These are phyloP conservation scores for Ecliptopera silaceata DNA, from an alignment of 2,888 invertebrate genomes.

Conservation along the genomic window DNA sequence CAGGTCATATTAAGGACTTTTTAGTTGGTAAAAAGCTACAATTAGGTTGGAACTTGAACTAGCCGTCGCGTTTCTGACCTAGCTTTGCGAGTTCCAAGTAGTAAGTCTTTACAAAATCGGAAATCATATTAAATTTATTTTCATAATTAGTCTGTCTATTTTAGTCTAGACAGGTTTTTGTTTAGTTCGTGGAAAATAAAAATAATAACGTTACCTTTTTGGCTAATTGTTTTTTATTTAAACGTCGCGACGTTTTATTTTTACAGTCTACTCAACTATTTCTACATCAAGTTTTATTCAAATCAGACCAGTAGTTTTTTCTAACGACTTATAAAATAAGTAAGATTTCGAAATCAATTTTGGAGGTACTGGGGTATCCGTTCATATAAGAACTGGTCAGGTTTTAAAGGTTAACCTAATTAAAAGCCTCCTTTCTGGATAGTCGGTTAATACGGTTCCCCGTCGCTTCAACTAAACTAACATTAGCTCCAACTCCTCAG, in stretches of 20 bases:
- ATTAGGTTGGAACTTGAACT: too few relatives aligned
- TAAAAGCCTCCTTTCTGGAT: neutral
- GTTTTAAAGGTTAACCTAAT: neutral
- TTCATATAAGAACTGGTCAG: too few relatives aligned
- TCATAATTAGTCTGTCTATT: neutral
- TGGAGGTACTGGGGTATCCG: too few relatives aligned
- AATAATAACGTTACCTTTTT: neutral
- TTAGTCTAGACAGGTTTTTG: conserved; percentile 18
- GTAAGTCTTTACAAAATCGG: neutral
- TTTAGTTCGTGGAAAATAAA: neutral
- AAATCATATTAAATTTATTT: conserved; percentile 6
- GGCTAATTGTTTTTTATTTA: neutral
- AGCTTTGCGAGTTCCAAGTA: neutral
- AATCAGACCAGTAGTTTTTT: too few relatives aligned
- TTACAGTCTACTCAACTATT: too few relatives aligned
- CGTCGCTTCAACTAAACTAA: conserved; percentile 1
- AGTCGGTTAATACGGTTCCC: neutral
- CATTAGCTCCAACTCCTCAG: conserved; percentile 1
- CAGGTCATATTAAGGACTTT: too few relatives aligned
- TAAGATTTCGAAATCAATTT: too few relatives aligned
- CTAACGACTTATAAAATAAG: too few relatives aligned
- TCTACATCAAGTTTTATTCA: too few relatives aligned
- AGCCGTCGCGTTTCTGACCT: too few relatives aligned
- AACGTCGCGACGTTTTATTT: too few relatives aligned
- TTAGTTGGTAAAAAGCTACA: too few relatives aligned